These are phyloP conservation scores for Suricata suricatta DNA, from an alignment of 2,113 vertebrate genomes.

Conservation along the genomic window DNA sequence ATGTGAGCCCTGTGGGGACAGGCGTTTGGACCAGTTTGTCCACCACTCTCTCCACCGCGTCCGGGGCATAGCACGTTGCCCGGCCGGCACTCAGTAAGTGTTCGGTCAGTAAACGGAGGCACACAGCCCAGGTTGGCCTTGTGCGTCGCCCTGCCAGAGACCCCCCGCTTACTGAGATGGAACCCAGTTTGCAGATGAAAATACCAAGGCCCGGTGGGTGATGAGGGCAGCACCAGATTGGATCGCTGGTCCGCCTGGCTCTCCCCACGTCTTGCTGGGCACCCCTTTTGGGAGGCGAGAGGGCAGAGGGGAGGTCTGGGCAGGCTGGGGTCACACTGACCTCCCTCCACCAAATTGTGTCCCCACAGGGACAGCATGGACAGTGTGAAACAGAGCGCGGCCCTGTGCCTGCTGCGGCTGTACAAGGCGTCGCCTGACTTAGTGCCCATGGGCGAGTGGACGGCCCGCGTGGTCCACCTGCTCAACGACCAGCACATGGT, in stretches of 20 bases:
- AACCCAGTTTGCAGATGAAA: background rate
- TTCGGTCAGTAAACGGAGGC: rapidly evolving
- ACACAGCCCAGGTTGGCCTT: background rate
- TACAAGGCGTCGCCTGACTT: slow-evolving; percentile 95
- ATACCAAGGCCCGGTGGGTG: background rate
- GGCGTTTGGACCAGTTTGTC: rapidly evolving
- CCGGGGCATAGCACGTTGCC: rapidly evolving
- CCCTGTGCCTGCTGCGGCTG: slow-evolving; percentile 93
- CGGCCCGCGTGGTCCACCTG: slow-evolving; percentile 93
- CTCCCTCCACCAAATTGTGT: background rate
- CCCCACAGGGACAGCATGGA: slow-evolving; percentile 93
- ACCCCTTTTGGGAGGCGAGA: background rate
- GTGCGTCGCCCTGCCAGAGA: background rate
- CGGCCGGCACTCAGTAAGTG: rapidly evolving
- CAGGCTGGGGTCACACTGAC: background rate
- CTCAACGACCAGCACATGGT: slow-evolving; percentile 98
- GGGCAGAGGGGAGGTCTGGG: rapidly evolving
- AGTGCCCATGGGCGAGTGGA: slow-evolving; percentile 97
- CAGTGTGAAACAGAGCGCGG: slow-evolving; percentile 95
- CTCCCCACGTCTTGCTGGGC: background rate
- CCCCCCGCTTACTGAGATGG: background rate
- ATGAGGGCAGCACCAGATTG: background rate
- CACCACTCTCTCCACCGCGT: rapidly evolving
- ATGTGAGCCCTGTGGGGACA: background rate
- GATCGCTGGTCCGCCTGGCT: rapidly evolving